Percentiles rank a stretch among this genome's conserved stretches.
phyloP scores from a whole-genome alignment of 2,888 invertebrate genomes.

The Erannis defoliaria region DNA sequence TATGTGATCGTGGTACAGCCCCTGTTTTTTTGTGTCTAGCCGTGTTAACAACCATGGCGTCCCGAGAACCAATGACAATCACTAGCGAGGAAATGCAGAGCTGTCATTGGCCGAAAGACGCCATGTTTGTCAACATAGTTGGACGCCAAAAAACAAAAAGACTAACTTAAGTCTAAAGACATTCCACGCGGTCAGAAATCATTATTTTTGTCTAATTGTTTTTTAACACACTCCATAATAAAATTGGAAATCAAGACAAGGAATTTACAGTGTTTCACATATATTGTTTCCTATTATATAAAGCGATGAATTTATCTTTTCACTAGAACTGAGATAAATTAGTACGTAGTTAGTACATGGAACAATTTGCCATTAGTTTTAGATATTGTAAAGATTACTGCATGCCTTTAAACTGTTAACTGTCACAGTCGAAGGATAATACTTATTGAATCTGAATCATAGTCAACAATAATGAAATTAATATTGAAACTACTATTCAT shows the following conservation, averaged over 20 bases:
- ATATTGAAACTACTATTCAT: background rate
- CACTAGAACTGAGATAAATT: constrained; percentile 37
- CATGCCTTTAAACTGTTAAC: constrained; percentile 33
- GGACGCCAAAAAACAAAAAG: too few species aligned
- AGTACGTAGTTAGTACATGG: constrained; percentile 27
- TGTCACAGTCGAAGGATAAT: constrained; percentile 13
- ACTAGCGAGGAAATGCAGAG: too few species aligned
- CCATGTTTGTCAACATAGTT: too few species aligned
- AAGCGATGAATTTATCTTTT: constrained; percentile 32
- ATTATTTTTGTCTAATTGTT: constrained; percentile 5
- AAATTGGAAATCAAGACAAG: constrained; percentile 34
- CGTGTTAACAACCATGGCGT: too few species aligned
- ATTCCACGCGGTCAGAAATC: constrained; percentile 43
- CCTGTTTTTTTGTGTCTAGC: too few species aligned
- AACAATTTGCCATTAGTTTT: constrained; percentile 46
- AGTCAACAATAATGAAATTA: too few species aligned
- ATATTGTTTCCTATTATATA: constrained; percentile 31
- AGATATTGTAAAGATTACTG: constrained; percentile 39
- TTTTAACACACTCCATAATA: constrained; percentile 25
- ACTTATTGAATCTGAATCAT: constrained; percentile 10
- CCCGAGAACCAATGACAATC: too few species aligned
- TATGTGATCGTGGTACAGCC: too few species aligned
- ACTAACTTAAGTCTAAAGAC: constrained; percentile 21
- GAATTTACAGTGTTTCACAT: constrained; percentile 37
- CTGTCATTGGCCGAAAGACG: too few species aligned